phyloP scores from a whole-genome alignment of 2,113 vertebrate genomes.

The Notothenia coriiceps region DNA sequence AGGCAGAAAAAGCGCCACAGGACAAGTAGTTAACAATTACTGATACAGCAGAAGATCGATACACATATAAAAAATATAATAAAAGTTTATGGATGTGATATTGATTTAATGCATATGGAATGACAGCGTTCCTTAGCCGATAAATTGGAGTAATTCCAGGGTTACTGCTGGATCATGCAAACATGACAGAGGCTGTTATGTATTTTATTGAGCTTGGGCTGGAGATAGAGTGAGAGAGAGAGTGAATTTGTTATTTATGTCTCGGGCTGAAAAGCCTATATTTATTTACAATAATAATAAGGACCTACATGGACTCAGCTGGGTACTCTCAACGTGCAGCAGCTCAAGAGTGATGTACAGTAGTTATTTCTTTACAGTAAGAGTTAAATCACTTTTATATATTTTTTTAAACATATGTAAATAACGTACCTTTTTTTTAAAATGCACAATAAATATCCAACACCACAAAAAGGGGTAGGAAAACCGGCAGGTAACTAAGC shows the following conservation, averaged over 20 bases:
- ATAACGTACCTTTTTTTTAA: too few relatives aligned
- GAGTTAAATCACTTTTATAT: background rate
- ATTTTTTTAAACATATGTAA: too few relatives aligned
- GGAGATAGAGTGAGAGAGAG: conserved; percentile 12
- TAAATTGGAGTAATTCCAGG: conserved; percentile 35
- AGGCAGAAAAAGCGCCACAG: conserved; percentile 44
- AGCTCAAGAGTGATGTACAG: background rate
- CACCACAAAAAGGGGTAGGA: too few relatives aligned
- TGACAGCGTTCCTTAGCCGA: background rate
- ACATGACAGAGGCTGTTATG: conserved; percentile 39
- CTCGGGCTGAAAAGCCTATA: conserved; percentile 6
- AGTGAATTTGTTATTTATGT: conserved; percentile 49
- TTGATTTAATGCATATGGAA: conserved; percentile 53
- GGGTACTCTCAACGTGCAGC: background rate
- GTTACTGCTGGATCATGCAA: conserved; percentile 43
- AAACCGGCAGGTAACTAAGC: too few relatives aligned
- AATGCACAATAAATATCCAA: too few relatives aligned
- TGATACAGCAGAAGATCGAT: conserved; percentile 58
- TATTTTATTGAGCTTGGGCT: conserved; percentile 46
- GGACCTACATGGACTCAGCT: conserved; percentile 1
- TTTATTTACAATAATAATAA: conserved; percentile 36
- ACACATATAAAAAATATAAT: conserved; percentile 54
- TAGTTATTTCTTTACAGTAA: background rate
- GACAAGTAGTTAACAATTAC: conserved; percentile 56
- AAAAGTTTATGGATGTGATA: conserved; percentile 47